Conservation (phyloP, 2,888 invertebrate genomes). For the Boloria euphrosyne region DNA sequence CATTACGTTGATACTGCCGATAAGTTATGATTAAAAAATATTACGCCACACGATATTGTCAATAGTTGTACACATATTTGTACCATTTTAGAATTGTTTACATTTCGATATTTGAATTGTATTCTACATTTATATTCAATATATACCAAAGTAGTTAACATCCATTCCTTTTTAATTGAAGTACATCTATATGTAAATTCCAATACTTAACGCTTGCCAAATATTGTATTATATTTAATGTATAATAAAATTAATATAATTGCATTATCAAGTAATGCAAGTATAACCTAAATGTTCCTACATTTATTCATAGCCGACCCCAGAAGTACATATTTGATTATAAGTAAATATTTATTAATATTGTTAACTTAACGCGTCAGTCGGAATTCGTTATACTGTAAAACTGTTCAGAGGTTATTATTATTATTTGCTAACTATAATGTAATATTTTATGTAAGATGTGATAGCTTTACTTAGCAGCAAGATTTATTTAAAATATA, state of each 20-base stretch:
- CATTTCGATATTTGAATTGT: constrained; percentile 28
- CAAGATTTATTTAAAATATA: constrained; percentile 76
- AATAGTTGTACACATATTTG: constrained; percentile 46
- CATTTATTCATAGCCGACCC: constrained; percentile 49
- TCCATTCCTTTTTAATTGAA: constrained; percentile 42
- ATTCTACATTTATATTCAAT: constrained; percentile 25
- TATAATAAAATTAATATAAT: constrained; percentile 44
- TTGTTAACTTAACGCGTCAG: constrained; percentile 35
- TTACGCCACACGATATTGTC: constrained; percentile 32
- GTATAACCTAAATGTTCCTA: constrained; percentile 69
- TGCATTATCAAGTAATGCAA: constrained; percentile 56
- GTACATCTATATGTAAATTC: constrained; percentile 43
- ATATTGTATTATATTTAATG: constrained; percentile 57
- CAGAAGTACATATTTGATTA: constrained; percentile 48
- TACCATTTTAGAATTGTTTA: constrained; percentile 40
- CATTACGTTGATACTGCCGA: constrained; percentile 16
- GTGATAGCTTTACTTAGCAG: constrained; percentile 80
- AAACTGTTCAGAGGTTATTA: constrained; percentile 70
- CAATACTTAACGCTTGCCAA: constrained; percentile 59
- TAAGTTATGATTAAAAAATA: constrained; percentile 18
- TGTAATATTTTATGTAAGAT: constrained; percentile 65
- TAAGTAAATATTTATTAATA: constrained; percentile 70
- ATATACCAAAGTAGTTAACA: constrained; percentile 7
- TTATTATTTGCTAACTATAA: constrained; percentile 74
- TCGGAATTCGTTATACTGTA: constrained; percentile 59